These are phyloP conservation scores for Leptatherina wallacei DNA, from an alignment of 2,797 vertebrate genomes.

Conservation along the genomic window DNA sequence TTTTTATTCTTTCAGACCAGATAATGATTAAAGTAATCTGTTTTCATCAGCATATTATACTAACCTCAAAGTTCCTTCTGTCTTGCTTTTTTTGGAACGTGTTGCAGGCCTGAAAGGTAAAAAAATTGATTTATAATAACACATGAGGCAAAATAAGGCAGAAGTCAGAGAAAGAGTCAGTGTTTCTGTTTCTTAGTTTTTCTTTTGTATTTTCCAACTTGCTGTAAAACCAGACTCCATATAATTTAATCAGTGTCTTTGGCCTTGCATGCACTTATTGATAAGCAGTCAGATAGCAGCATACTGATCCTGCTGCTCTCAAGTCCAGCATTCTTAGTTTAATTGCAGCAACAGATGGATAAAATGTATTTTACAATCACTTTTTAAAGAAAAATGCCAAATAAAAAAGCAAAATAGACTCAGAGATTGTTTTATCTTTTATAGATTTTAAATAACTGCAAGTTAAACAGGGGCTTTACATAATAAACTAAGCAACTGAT, in stretches of 20 bases:
- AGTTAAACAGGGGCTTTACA: background rate
- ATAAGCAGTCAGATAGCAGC: background rate
- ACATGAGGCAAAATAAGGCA: too few species aligned
- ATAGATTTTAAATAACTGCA: background rate
- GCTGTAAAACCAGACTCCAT: background rate
- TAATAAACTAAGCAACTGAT: background rate
- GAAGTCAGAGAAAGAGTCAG: too few species aligned
- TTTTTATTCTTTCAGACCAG: too few species aligned
- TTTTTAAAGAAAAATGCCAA: background rate
- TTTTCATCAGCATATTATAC: background rate
- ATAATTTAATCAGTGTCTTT: background rate
- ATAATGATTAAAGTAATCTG: background rate
- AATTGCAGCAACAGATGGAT: background rate
- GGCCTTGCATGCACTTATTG: background rate
- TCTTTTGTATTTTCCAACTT: background rate
- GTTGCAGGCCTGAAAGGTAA: too few species aligned
- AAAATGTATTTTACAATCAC: too few species aligned
- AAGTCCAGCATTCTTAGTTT: background rate
- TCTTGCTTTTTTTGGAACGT: too few species aligned
- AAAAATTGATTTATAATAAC: too few species aligned
- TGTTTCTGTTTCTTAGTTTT: background rate
- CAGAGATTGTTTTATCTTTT: background rate
- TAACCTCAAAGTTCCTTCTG: too few species aligned
- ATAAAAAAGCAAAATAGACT: background rate
- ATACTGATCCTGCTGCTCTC: background rate